Base-by-base conservation (phyloP, 1,140 invertebrate species). In the Sesamia nonagrioides region DNA sequence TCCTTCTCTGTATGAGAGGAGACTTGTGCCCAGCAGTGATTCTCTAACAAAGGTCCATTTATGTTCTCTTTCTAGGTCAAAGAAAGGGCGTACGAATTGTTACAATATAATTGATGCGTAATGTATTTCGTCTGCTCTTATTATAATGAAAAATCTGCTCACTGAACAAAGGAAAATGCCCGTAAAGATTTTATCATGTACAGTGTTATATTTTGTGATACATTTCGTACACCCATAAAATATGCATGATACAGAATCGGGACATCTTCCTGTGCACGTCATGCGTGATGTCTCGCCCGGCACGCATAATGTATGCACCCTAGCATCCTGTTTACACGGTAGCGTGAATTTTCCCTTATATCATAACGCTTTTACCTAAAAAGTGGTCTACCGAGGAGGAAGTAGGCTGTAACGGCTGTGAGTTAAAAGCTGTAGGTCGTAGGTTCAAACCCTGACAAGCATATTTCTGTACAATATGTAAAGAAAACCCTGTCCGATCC, bases 241-340 rank as follows among this genome's bases (percentile, higher is more conserved):
- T 11, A 42, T 58, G 37, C 60, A 17, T 27, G 27, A 27, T 63
- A 63, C 9, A 42, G 42, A 66, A 66, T 66, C 61, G 35, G 74
- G 74, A 66, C 74, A 68, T 76, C 45, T 18, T 35, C 48, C 33
- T 27, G 33, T n/a, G n/a, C 11, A 27, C 15, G 21, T 33, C 35
- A 27, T 52, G 48, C 35, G 48, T 52, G 48, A 68, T 60, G 61
- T 72, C 74, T n/a, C 45, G 45, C 48, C 13, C 45, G n/a, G 48
- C 2, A 68, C 45, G 50, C 48, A 77, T 76, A 37, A 77, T 27
- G 33, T 77, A 77, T 77, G 74, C 74, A 77, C 74, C 74, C 74
- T 77, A 68, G 61, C 61, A 68, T 77, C 74, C 74, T 77, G 74
- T 52, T 45, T 6, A 54, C 33, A 42, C 33, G 42, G 11, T 54